Percentiles rank a stretch among this genome's conserved stretches.
Conservation (phyloP, 2,888 invertebrate species). For the Chamaedrilus cognettii region DNA sequence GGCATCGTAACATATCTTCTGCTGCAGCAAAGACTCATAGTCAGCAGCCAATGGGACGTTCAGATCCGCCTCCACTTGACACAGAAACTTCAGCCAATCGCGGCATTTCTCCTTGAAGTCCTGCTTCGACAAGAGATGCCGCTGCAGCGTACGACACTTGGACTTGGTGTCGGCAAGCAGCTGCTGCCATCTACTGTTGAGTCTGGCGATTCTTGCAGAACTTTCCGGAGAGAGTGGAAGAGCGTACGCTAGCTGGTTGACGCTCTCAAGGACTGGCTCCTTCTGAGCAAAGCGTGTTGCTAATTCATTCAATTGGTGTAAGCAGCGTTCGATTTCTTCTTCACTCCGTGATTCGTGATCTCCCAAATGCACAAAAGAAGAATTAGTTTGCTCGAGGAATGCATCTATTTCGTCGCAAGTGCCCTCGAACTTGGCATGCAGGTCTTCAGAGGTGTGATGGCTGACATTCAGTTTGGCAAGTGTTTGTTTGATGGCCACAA, state of each 20-base stretch:
- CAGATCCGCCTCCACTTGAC: constrained; percentile 51
- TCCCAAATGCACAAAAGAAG: constrained; percentile 38
- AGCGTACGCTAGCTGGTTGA: constrained; percentile 53
- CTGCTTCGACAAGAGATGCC: constrained; percentile 48
- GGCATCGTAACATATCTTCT: constrained; percentile 51
- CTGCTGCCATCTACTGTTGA: constrained; percentile 52
- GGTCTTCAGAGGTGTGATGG: constrained; percentile 44
- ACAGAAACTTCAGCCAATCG: constrained; percentile 54
- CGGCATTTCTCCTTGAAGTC: constrained; percentile 55
- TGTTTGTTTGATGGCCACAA: constrained; percentile 45
- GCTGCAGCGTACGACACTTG: constrained; percentile 46
- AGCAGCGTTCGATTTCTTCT: constrained; percentile 44
- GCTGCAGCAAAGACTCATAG: constrained; percentile 48
- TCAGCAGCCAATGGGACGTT: constrained; percentile 49
- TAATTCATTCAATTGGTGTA: constrained; percentile 45
- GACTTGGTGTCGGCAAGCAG: constrained; percentile 43
- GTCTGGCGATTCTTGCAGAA: constrained; percentile 42
- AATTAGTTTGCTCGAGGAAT: constrained; percentile 45
- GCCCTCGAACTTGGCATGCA: constrained; percentile 45
- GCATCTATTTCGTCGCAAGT: constrained; percentile 43
- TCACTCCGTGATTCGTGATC: constrained; percentile 46
- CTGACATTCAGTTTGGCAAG: constrained; percentile 43
- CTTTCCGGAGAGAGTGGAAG: constrained; percentile 47
- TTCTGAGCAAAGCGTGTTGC: constrained; percentile 33
- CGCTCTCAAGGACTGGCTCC: constrained; percentile 44